phyloP scores from a whole-genome alignment of 1,140 invertebrate genomes.

The Drosophila bocki region DNA sequence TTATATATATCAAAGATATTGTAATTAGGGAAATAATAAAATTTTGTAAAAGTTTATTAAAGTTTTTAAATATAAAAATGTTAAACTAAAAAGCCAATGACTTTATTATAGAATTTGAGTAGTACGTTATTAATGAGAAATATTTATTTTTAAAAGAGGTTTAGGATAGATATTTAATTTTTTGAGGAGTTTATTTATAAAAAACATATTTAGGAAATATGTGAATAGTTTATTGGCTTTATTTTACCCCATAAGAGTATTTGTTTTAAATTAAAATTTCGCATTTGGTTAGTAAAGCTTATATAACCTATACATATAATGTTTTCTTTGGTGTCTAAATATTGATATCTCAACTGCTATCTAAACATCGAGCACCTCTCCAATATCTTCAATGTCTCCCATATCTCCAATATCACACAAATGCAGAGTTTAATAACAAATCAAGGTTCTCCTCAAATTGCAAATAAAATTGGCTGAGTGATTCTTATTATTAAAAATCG shows the following conservation, averaged over 20 bases:
- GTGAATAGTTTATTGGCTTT: not conserved
- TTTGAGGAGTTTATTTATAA: not conserved
- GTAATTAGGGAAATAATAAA: too few species aligned
- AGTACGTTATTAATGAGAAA: too few species aligned
- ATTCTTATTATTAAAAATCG: not conserved
- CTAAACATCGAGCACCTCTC: conserved; percentile 7
- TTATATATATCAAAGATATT: too few species aligned
- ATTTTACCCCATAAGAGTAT: not conserved
- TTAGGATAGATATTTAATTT: not conserved
- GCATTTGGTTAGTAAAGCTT: not conserved
- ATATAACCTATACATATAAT: not conserved
- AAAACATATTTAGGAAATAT: not conserved
- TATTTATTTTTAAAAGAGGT: too few species aligned
- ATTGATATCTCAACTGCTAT: not conserved
- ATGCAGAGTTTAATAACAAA: not conserved
- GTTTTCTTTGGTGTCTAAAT: not conserved
- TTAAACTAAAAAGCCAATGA: too few species aligned
- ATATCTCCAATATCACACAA: not conserved
- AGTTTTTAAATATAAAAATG: too few species aligned
- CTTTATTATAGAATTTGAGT: too few species aligned
- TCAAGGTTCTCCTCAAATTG: conserved; percentile 15
- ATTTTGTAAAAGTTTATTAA: too few species aligned
- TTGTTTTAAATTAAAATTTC: not conserved
- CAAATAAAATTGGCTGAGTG: not conserved
- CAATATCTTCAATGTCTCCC: not conserved